phyloP scores from a whole-genome alignment of 2,113 vertebrate genomes.

The Cynoglossus semilaevis region DNA sequence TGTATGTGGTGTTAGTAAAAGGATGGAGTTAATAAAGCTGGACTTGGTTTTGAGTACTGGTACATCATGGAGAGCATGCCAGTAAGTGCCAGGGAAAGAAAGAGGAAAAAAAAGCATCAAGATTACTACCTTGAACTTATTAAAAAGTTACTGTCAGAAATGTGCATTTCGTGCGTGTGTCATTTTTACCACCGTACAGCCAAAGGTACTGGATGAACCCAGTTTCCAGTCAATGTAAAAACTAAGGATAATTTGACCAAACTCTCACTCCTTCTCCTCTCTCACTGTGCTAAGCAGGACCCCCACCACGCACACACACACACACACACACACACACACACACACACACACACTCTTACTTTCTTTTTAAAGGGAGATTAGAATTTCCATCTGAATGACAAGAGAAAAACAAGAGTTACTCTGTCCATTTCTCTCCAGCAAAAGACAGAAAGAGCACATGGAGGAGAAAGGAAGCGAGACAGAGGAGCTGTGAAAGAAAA shows the following conservation, averaged over 20 bases:
- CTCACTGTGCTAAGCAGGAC: constrained; percentile 27
- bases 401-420: constrained; percentile 90
- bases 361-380: constrained; percentile 84
- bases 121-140: not conserved
- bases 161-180: not conserved
- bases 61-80: not conserved
- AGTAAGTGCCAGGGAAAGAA: not conserved
- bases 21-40: not conserved
- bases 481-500: constrained; percentile 64
- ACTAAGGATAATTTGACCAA: constrained; percentile 32
- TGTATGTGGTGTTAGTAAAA: too few species aligned
- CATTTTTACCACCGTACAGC: constrained; percentile 48
- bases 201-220: constrained; percentile 29
- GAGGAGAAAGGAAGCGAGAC: constrained; percentile 37
- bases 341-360: constrained; percentile 56
- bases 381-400: constrained; percentile 96
- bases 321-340: constrained; percentile 44
- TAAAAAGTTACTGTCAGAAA: not conserved
- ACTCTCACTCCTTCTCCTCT: constrained; percentile 44
- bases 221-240: constrained; percentile 60
- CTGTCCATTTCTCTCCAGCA: constrained; percentile 80
- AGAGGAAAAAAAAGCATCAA: not conserved
- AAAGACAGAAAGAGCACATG: constrained; percentile 45
- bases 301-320: constrained; percentile 45
- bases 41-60: not conserved